Evolutionary conservation across 2,888 invertebrate species (phyloP).

Genomic region (Acleris sparsana): DNA sequence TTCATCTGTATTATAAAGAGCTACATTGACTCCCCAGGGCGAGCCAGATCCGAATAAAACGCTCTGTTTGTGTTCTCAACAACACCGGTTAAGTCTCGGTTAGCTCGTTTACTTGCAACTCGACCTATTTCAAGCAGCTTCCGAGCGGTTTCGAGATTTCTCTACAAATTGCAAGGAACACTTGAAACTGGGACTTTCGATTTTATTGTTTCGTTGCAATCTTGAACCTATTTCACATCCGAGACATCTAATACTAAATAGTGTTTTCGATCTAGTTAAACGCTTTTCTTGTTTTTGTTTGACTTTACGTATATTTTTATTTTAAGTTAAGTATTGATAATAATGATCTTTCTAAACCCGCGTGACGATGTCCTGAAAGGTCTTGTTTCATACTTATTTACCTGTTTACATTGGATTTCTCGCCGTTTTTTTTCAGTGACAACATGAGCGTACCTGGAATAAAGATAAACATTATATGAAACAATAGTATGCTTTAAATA

Average conservation of each 20-base stretch:
- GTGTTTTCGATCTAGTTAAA: too few relatives aligned
- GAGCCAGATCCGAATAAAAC: background rate
- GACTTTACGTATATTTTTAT: too few relatives aligned
- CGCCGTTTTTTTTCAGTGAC: background rate
- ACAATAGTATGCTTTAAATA: too few relatives aligned
- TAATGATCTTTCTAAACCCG: too few relatives aligned
- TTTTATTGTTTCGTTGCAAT: background rate
- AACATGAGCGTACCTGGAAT: background rate
- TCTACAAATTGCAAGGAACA: slow-evolving; percentile 2
- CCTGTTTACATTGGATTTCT: background rate
- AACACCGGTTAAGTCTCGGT: slow-evolving; percentile 2
- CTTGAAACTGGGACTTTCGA: background rate
- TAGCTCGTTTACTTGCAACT: slow-evolving; percentile 1
- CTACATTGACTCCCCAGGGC: background rate
- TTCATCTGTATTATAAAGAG: background rate
- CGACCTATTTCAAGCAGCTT: background rate
- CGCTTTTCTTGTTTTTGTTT: too few relatives aligned
- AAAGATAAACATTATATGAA: background rate
- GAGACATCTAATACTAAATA: background rate
- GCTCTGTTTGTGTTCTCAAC: background rate
- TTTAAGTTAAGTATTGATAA: too few relatives aligned
- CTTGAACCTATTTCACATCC: background rate
- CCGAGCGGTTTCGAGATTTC: background rate
- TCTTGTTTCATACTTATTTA: background rate
- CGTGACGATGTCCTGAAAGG: too few relatives aligned